Conservation (phyloP, 2,888 invertebrate genomes). For the Parasteatoda lunata region DNA sequence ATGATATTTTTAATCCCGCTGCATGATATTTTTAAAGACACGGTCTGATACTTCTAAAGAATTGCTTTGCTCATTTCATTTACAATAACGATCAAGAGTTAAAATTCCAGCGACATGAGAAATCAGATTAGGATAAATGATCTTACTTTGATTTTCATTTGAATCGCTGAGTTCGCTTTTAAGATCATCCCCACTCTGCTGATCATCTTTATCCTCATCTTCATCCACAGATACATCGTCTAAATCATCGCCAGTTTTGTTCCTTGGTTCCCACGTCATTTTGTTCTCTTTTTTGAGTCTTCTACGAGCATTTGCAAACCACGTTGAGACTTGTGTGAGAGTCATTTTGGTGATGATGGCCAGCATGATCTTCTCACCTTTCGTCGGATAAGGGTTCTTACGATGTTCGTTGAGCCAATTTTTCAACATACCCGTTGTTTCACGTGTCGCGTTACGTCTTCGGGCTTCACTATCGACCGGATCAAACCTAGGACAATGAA, state of each 20-base stretch:
- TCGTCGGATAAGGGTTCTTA: slow-evolving; percentile 99
- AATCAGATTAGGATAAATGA: slow-evolving; percentile 13
- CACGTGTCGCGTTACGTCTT: slow-evolving; percentile 97
- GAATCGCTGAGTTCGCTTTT: slow-evolving; percentile 37
- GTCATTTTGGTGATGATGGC: slow-evolving; percentile 99
- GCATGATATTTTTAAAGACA: no score
- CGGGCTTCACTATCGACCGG: slow-evolving; percentile 74
- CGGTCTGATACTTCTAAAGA: no score
- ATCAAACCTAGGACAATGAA: slow-evolving; percentile 42
- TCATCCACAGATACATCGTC: slow-evolving; percentile 60
- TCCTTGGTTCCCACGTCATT: slow-evolving; percentile 98
- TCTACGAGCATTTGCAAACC: slow-evolving; percentile 79
- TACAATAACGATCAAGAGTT: slow-evolving; percentile 27
- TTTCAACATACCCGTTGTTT: slow-evolving; percentile 97
- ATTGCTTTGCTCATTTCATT: background rate
- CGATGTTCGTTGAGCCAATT: slow-evolving; percentile 99
- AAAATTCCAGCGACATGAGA: slow-evolving; percentile 26
- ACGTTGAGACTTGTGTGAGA: slow-evolving; percentile 85
- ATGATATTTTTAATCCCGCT: no score
- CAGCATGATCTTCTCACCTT: slow-evolving; percentile 99
- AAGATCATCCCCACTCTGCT: slow-evolving; percentile 40
- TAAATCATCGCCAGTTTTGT: slow-evolving; percentile 66
- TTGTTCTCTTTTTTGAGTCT: slow-evolving; percentile 89
- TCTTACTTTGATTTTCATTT: slow-evolving; percentile 40
- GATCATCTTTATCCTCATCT: slow-evolving; percentile 48